phyloP scores from a whole-genome alignment of 2,113 vertebrate genomes.

The Cariama cristata region DNA sequence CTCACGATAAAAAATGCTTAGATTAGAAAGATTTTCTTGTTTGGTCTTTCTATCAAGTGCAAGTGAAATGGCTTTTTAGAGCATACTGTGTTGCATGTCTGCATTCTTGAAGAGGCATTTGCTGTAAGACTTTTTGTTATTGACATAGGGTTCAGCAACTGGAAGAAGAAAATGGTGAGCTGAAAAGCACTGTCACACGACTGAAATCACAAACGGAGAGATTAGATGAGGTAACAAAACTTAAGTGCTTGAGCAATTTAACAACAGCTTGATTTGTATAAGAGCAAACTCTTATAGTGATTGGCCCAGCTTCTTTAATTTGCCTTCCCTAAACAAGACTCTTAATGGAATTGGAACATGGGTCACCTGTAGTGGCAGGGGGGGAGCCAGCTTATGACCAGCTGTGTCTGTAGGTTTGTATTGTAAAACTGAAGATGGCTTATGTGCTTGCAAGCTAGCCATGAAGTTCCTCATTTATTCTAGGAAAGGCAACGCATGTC shows the following conservation, averaged over 20 bases:
- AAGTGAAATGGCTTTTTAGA: neutral
- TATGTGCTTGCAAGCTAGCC: neutral
- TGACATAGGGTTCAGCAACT: conserved; percentile 86
- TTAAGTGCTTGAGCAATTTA: neutral
- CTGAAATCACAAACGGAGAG: conserved; percentile 92
- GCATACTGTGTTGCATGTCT: neutral
- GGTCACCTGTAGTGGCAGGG: neutral
- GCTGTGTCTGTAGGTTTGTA: neutral
- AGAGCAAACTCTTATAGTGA: neutral
- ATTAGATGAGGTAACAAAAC: conserved; percentile 88
- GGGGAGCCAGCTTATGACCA: neutral
- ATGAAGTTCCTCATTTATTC: neutral
- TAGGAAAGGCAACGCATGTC: conserved; percentile 96
- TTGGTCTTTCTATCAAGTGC: neutral
- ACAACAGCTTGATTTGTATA: neutral
- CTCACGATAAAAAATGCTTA: neutral
- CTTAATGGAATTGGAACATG: neutral
- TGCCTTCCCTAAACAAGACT: neutral
- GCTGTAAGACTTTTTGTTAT: neutral
- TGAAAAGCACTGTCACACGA: conserved; percentile 80
- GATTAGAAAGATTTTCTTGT: neutral
- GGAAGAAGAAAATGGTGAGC: conserved; percentile 91
- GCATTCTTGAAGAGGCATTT: neutral
- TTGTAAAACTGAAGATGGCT: neutral
- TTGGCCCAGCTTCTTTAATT: neutral